A percentile compares a stretch with the other conserved stretches of the same genome.
These are phyloP conservation scores for Heliconius ethilla DNA, from an alignment of 2,888 invertebrate species.

Conservation along the genomic window DNA sequence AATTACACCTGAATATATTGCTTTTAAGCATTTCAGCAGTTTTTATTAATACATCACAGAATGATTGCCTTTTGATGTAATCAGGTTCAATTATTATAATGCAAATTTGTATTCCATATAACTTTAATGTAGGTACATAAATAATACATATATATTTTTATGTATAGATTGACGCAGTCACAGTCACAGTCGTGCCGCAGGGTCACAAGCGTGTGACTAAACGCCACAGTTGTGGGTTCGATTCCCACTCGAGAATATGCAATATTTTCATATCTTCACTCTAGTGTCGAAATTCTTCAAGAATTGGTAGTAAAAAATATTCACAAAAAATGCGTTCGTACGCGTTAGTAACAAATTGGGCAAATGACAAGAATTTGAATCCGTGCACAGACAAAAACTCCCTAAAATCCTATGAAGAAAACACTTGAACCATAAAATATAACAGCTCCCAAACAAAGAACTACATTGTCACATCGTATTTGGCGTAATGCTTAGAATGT, in stretches of 20 bases:
- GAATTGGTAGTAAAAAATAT: too few relatives aligned
- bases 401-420: conserved; percentile 3
- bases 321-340: background rate
- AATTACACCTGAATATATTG: conserved; percentile 61
- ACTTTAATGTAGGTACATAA: background rate
- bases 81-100: conserved; percentile 5
- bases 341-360: background rate
- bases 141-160: background rate
- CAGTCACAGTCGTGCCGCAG: too few relatives aligned
- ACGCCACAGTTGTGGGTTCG: too few relatives aligned
- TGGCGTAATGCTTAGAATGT: conserved; percentile 54
- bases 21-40: conserved; percentile 44
- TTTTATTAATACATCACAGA: conserved; percentile 19
- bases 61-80: conserved; percentile 17
- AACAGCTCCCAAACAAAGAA: conserved; percentile 21
- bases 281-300: too few relatives aligned
- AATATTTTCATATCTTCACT: too few relatives aligned
- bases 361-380: background rate
- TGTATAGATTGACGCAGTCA: too few relatives aligned
- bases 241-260: too few relatives aligned
- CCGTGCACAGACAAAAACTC: background rate
- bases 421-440: conserved; percentile 33
- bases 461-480: conserved; percentile 47
- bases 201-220: too few relatives aligned
- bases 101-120: background rate